Base-by-base conservation (phyloP, 1,140 invertebrate species). In the Sycophaga agraensis region DNA sequence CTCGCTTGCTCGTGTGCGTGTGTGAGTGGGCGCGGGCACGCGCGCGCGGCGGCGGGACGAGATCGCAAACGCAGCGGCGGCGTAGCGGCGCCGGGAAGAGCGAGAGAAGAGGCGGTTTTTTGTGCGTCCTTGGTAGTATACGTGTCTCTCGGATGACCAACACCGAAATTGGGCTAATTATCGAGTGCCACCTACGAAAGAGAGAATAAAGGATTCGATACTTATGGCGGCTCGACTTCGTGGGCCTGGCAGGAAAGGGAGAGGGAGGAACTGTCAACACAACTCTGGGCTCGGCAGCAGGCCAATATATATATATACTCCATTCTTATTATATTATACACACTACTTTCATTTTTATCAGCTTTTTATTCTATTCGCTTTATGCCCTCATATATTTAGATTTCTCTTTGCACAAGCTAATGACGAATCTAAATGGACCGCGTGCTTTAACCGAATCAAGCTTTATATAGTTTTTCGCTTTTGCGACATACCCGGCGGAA, bases 141-240 rank as follows among this genome's bases (percentile, higher is more conserved):
- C 49, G 22, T 31, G 39, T 61, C 35, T 9, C 21, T 46, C 17
- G 53, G 60, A 49, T 63, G 60, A 55, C 61, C 61, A 63, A 63
- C 61, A 63, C 60, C 60, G 53, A 63, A 56, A 51, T 56, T 53
- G 51, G 37, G 8, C 55, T 64, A 64, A 64, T 64, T 64, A 64
- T 64, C 62, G 62, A 64, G 56, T 64, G 37, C 55, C 62, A 64
- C 62, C 62, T 64, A 64, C 49, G 56, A 43, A 64, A 64, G 48
- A 64, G 31, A 64, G 54, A 63, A 63, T 51, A 57, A 57, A 63
- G 45, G 53, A 39, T 56, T 49, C 59, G 51, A 62, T 62, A 45
- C 49, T 53, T 40, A 16, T 17, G 26, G 40, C 8, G 40, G 35
- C n/a, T n/a, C n/a, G n/a, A 40, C 2, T 39, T 14, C 12, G 8